Conservation (phyloP, 1,140 invertebrate genomes). For the Triops cancriformis region DNA sequence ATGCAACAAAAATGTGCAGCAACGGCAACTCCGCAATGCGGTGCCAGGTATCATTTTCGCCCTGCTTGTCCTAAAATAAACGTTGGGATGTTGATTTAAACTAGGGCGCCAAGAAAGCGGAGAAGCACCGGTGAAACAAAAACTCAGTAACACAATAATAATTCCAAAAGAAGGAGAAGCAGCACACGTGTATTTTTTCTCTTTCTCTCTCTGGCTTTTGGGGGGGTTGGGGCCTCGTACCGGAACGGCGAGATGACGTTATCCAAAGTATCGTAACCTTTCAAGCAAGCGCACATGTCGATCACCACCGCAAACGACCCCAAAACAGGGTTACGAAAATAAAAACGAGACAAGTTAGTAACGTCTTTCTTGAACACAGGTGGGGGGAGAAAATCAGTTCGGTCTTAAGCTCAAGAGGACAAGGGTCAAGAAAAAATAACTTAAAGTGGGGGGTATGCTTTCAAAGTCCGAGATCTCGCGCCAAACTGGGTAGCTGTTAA, state of each 20-base stretch:
- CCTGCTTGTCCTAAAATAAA: slow-evolving; percentile 4
- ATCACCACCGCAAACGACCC: background rate
- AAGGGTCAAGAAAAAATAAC: no score
- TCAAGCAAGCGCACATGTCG: slow-evolving; percentile 9
- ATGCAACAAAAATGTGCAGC: background rate
- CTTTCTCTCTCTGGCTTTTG: background rate
- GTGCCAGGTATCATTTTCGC: slow-evolving; percentile 10
- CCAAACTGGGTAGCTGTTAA: no score
- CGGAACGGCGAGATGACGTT: slow-evolving; percentile 7
- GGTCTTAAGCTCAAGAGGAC: no score
- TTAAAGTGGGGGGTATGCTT: no score
- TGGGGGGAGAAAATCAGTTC: no score
- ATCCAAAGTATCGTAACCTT: slow-evolving; percentile 10
- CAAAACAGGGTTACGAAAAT: background rate
- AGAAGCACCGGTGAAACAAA: background rate
- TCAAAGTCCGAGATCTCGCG: no score
- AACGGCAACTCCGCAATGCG: background rate
- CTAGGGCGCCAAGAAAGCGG: slow-evolving; percentile 1
- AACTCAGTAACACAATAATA: slow-evolving; percentile 14
- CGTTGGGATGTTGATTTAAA: slow-evolving; percentile 13
- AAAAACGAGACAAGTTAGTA: background rate
- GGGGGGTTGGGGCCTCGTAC: background rate
- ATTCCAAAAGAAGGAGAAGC: background rate
- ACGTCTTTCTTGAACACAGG: no score
- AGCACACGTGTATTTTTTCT: background rate